Conservation (phyloP, 2,113 vertebrate species). For the Saguinus imperator region DNA sequence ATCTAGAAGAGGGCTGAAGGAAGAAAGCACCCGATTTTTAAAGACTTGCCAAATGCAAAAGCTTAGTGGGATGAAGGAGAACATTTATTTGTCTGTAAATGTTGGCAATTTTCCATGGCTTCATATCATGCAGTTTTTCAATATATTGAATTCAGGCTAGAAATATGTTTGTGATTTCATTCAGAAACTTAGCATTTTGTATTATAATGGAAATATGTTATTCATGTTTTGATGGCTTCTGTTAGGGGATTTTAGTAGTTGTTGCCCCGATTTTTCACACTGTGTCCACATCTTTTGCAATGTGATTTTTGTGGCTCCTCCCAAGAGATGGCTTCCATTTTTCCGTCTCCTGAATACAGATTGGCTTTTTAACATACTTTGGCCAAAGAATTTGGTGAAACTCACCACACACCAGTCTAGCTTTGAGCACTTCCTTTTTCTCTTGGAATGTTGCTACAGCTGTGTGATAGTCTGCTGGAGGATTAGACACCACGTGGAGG, state of each 20-base stretch:
- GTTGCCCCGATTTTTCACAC: not conserved
- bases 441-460: not conserved
- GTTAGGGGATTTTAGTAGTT: not conserved
- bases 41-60: not conserved
- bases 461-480: not conserved
- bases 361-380: not conserved
- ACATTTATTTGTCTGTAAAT: conserved; percentile 17
- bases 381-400: not conserved
- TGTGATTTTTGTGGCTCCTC: not conserved
- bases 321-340: not conserved
- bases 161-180: not conserved
- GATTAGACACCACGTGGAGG: not conserved
- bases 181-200: not conserved
- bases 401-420: not conserved
- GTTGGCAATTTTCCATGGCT: not conserved
- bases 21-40: conserved; percentile 13
- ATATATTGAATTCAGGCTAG: not conserved
- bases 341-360: not conserved
- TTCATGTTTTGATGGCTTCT: not conserved
- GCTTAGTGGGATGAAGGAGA: not conserved
- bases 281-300: not conserved
- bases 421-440: not conserved
- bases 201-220: not conserved
- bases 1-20: not conserved
- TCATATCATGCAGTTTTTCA: not conserved